Percentiles rank a stretch among this genome's conserved stretches.
Conservation (phyloP, 2,888 invertebrate genomes). For the Macrosiphum euphorbiae region DNA sequence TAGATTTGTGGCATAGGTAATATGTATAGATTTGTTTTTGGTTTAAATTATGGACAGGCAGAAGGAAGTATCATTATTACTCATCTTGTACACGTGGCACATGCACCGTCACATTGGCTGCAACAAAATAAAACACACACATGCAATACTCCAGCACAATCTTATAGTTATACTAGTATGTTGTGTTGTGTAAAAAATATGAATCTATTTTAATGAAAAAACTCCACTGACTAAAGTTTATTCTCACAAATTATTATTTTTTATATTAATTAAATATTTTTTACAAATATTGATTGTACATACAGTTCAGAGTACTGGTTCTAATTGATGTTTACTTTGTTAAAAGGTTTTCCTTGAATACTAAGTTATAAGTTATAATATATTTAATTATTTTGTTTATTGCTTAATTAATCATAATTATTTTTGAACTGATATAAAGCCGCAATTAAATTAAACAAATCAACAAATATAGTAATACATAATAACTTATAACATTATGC, state of each 20-base stretch:
- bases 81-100: conserved; percentile 68
- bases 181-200: conserved; percentile 61
- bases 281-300: not conserved
- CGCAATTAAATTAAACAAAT: not conserved
- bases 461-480: not conserved
- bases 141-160: conserved; percentile 66
- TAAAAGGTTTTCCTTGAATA: not conserved
- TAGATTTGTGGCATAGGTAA: conserved; percentile 65
- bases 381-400: not conserved
- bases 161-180: conserved; percentile 59
- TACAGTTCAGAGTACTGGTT: not conserved
- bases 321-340: not conserved
- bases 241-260: not conserved
- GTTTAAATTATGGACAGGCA: conserved; percentile 67
- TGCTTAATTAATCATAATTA: not conserved
- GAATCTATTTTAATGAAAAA: conserved; percentile 45
- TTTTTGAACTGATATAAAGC: not conserved
- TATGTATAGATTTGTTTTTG: conserved; percentile 66
- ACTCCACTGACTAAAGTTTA: not conserved
- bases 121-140: conserved; percentile 67
- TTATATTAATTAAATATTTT: not conserved
- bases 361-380: not conserved
- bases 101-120: conserved; percentile 69
- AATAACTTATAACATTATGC: not conserved
- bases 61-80: conserved; percentile 66